Conservation (phyloP, 2,888 invertebrate genomes). For the Callosobruchus maculatus region DNA sequence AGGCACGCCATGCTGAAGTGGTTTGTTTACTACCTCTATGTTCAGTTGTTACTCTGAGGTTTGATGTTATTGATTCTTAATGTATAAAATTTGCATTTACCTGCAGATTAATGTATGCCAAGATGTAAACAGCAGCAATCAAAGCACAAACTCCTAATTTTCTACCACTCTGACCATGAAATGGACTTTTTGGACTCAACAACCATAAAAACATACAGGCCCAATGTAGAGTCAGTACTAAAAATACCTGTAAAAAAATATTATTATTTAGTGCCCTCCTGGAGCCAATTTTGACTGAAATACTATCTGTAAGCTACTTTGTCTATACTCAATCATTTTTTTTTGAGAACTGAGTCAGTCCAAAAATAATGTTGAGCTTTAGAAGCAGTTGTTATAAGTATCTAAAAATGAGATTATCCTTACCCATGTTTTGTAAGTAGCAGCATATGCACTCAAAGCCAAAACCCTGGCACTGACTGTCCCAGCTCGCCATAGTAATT, state of each 20-base stretch:
- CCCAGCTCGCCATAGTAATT: constrained; percentile 77
- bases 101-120: constrained; percentile 80
- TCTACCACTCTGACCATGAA: constrained; percentile 76
- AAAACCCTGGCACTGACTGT: constrained; percentile 79
- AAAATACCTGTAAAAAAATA: constrained; percentile 7
- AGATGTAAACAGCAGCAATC: constrained; percentile 79
- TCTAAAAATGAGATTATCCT: background rate
- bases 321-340: no score
- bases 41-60: no score
- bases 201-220: constrained; percentile 87
- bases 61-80: no score
- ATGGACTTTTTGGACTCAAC: constrained; percentile 77
- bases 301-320: constrained; percentile 27
- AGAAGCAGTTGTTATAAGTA: no score
- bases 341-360: no score
- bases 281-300: no score
- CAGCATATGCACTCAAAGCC: constrained; percentile 79
- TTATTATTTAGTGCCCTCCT: background rate
- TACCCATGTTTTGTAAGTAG: constrained; percentile 44
- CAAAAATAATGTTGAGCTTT: no score
- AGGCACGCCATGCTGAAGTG: no score
- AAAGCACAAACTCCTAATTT: constrained; percentile 65
- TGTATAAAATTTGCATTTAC: background rate
- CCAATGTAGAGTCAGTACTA: constrained; percentile 71
- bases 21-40: no score